A percentile compares a stretch with the other conserved stretches of the same genome.
Evolutionary conservation across 2,113 vertebrate genomes (phyloP).

Genomic region (Chrysochloris asiatica): DNA sequence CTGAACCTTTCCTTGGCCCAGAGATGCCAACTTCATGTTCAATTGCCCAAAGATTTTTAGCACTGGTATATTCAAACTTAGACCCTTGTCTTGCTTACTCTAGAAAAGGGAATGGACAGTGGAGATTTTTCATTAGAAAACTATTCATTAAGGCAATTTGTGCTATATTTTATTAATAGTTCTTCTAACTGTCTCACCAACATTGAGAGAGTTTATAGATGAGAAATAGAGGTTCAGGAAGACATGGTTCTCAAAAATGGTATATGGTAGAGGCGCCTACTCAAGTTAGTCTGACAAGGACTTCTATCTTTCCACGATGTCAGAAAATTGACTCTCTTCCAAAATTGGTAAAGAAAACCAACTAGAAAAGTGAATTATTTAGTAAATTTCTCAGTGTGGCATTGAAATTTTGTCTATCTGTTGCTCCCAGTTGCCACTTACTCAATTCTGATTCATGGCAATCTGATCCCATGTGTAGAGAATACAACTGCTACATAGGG

Average conservation of each 20-base stretch:
- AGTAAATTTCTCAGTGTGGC: background rate
- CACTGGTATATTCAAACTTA: conserved; percentile 10
- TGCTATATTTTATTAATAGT: background rate
- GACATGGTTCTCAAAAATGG: background rate
- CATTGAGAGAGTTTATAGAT: background rate
- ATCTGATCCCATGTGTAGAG: background rate
- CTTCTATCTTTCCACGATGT: background rate
- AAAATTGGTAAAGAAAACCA: conserved; percentile 14
- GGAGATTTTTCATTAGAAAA: conserved; percentile 32
- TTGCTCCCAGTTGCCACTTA: background rate
- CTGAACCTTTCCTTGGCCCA: conserved; percentile 23
- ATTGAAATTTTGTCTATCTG: conserved; percentile 4
- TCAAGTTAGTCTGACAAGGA: background rate
- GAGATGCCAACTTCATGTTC: conserved; percentile 52
- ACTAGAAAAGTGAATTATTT: conserved; percentile 38
- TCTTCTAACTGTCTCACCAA: background rate
- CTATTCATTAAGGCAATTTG: background rate
- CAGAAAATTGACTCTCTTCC: conserved; percentile 31
- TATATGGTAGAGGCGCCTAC: background rate
- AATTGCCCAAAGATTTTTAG: background rate
- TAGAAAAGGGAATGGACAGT: background rate
- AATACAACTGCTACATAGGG: background rate
- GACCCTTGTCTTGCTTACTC: conserved; percentile 18
- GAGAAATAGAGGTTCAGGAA: background rate
- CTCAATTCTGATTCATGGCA: background rate